Evolutionary conservation across 1,140 invertebrate species (phyloP), one percentile per base, ranked within the genome.

Genomic region (Trachymyrmex septentrionalis): DNA sequence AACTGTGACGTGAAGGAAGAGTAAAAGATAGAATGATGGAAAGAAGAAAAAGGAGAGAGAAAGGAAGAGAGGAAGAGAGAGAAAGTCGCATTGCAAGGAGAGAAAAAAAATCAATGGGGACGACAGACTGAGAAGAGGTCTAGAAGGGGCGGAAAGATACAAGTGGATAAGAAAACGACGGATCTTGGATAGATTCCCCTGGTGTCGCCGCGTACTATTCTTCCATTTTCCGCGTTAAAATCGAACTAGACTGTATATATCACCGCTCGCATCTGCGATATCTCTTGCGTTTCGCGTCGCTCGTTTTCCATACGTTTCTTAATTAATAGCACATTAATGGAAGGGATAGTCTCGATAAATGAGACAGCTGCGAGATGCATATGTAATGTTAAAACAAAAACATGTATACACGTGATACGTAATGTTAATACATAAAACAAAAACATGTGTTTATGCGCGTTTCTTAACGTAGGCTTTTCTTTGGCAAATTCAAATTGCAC

Each of bases 1-100:
- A 90, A 30, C 90, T 92, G 90, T 90, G 75, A 88, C 80, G 53
- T 73, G 64, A 67, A 72, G 69, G 27, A 90, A 92, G 86, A 88
- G 89, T 71, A 88, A n/a, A n/a, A 87, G 84, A 87, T 88, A 72
- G 87, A 53, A 48, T 12, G 73, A 10, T 21, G 53, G 21, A 44
- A 86, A 72, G 12, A 61, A 21, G 57, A 5, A 1, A 34, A 69
- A 73, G 59, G 19, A 77, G 55, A 63, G 73, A 30, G 30, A 30
- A 4, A 30, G 5, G 3, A 4, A 30, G 30, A 57, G 19, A n/a
- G 2, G 2, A 4, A 53, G 64, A 57, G 59, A 55, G 1, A 53
- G 63, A 53, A 50, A 66, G 73, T 55, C 24, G 76, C 75, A 69
- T 86, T 78, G 80, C 80, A 88, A 88, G 55, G 55, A 78, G 84